Conservation (phyloP, 1,140 invertebrate genomes). For the Drosophila saltans region DNA sequence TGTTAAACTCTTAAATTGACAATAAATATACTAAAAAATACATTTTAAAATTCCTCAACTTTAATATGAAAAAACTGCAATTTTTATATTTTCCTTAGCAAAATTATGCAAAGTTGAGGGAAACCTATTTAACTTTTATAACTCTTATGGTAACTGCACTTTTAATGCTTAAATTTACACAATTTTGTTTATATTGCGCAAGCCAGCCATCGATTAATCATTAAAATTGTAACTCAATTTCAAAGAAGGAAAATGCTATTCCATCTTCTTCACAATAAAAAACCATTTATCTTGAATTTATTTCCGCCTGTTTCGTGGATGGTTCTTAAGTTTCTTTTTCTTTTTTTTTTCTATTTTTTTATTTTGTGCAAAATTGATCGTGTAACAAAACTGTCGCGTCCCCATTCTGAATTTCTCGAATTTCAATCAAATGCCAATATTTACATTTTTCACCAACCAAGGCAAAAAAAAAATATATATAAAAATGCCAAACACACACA, state of each 20-base stretch:
- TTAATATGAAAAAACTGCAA: too few relatives aligned
- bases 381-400: conserved; percentile 31
- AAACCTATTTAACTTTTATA: too few relatives aligned
- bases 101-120: too few relatives aligned
- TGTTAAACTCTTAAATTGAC: too few relatives aligned
- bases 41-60: too few relatives aligned
- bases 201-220: conserved; percentile 9
- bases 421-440: conserved; percentile 72
- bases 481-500: conserved; percentile 40
- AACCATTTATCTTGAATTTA: conserved; percentile 18
- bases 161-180: not conserved
- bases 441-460: conserved; percentile 49
- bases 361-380: conserved; percentile 33
- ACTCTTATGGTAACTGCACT: not conserved
- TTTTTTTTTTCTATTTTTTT: not conserved
- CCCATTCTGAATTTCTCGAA: conserved; percentile 38
- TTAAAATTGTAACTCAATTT: conserved; percentile 15
- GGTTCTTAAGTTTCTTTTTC: not conserved
- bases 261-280: conserved; percentile 11
- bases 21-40: too few relatives aligned
- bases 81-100: too few relatives aligned
- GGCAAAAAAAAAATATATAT: conserved; percentile 14
- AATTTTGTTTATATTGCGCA: not conserved
- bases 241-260: conserved; percentile 1
- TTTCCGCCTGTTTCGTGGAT: not conserved